phyloP scores from a whole-genome alignment of 2,797 vertebrate genomes.

The Helicolenus hilgendorfi region DNA sequence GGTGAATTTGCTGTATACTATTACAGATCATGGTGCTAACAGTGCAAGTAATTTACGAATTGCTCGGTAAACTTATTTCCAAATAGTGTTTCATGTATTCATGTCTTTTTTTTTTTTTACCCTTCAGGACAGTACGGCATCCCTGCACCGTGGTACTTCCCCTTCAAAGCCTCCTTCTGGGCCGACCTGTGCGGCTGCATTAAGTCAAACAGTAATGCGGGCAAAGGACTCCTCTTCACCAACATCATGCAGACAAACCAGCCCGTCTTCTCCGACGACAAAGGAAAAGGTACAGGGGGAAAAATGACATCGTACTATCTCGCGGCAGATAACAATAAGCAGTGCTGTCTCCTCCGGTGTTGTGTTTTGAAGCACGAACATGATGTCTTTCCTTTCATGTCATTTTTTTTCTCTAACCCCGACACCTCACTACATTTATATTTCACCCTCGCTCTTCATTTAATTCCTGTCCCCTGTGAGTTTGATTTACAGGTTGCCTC shows the following conservation, averaged over 20 bases:
- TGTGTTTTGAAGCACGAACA: slow-evolving; percentile 21
- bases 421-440: neutral
- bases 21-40: neutral
- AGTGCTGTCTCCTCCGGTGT: slow-evolving; percentile 10
- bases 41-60: too few relatives aligned
- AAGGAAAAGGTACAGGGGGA: slow-evolving; percentile 82
- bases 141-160: slow-evolving; percentile 96
- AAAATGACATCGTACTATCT: neutral
- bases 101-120: neutral
- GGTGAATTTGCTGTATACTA: too few relatives aligned
- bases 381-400: slow-evolving; percentile 19
- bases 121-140: slow-evolving; percentile 95
- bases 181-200: slow-evolving; percentile 86
- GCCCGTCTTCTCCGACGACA: slow-evolving; percentile 83
- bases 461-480: slow-evolving; percentile 4
- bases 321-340: neutral
- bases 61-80: too few relatives aligned
- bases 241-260: slow-evolving; percentile 93
- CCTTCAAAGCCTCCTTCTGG: slow-evolving; percentile 95
- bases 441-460: slow-evolving; percentile 12
- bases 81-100: neutral
- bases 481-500: slow-evolving; percentile 42
- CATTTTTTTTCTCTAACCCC: neutral
- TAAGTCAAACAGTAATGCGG: slow-evolving; percentile 17
- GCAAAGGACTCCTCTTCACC: slow-evolving; percentile 89